Evolutionary conservation across 2,797 vertebrate species (phyloP).

Genomic region (Liasis olivaceus): DNA sequence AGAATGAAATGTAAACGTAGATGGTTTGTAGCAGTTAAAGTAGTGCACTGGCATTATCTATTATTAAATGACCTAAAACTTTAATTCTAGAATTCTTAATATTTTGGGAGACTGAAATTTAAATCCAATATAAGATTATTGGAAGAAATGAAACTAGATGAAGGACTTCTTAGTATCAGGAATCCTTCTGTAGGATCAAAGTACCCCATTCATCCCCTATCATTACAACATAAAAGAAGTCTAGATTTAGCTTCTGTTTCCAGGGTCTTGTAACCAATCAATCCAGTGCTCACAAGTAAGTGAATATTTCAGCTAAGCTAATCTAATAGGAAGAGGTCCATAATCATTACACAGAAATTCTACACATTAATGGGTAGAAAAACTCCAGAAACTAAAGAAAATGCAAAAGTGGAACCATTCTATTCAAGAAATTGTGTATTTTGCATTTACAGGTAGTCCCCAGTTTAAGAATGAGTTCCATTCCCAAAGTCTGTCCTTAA

Average conservation of each 20-base stretch:
- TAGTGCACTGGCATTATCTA: neutral
- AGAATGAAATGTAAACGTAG: neutral
- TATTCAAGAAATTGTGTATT: neutral
- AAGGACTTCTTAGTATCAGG: neutral
- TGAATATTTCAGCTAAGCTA: neutral
- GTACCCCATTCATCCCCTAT: neutral
- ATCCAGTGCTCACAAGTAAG: neutral
- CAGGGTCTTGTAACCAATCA: neutral
- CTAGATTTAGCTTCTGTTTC: neutral
- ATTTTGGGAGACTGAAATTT: neutral
- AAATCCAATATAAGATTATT: neutral
- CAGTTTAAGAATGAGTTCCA: too few relatives aligned
- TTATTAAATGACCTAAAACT: neutral
- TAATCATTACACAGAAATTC: neutral
- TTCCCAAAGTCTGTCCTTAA: too few relatives aligned
- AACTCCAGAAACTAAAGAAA: neutral
- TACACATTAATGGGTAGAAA: neutral
- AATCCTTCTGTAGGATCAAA: neutral
- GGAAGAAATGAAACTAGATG: neutral
- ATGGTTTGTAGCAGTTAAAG: neutral
- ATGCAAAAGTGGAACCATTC: neutral
- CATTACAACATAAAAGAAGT: neutral
- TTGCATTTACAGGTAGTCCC: neutral
- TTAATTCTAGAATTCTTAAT: neutral
- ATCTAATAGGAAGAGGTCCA: neutral